Percentiles rank a stretch among this genome's conserved stretches.
These are phyloP conservation scores for Corythornis madagascariensis DNA, from an alignment of 2,113 vertebrate species.

Conservation along the genomic window DNA sequence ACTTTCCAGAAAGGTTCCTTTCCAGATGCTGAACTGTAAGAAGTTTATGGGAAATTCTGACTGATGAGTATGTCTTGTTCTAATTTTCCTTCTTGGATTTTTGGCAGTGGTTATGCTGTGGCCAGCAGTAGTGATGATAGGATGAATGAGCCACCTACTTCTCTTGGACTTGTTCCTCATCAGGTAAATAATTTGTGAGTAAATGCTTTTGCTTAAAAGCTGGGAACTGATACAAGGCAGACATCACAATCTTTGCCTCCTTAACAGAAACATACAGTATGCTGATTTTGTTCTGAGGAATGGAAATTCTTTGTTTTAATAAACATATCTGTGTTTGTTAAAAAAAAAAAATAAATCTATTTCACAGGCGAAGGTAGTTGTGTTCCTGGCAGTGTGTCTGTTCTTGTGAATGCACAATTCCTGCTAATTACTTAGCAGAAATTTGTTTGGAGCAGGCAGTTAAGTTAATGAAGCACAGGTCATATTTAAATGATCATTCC, in stretches of 20 bases:
- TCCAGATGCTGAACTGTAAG: background rate
- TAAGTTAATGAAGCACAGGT: background rate
- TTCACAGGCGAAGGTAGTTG: background rate
- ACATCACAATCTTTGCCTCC: background rate
- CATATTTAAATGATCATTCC: background rate
- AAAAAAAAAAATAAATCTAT: background rate
- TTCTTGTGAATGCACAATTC: background rate
- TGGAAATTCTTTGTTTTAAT: background rate
- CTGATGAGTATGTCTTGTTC: background rate
- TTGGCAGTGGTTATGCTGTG: slow-evolving; percentile 90
- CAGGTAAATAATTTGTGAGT: slow-evolving; percentile 82
- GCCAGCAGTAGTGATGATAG: slow-evolving; percentile 98
- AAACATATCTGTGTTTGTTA: background rate
- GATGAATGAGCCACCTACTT: slow-evolving; percentile 98
- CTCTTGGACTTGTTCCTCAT: slow-evolving; percentile 94
- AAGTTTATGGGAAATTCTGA: slow-evolving; percentile 4
- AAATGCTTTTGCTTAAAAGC: background rate
- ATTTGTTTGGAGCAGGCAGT: background rate
- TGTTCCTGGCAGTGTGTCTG: background rate
- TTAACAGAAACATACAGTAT: background rate
- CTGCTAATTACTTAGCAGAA: background rate
- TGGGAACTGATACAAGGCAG: background rate
- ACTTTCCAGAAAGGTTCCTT: background rate
- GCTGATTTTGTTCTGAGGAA: background rate
- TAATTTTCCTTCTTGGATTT: slow-evolving; percentile 20